phyloP scores from a whole-genome alignment of 2,113 vertebrate species.

The Nerophis lumbriciformis region DNA sequence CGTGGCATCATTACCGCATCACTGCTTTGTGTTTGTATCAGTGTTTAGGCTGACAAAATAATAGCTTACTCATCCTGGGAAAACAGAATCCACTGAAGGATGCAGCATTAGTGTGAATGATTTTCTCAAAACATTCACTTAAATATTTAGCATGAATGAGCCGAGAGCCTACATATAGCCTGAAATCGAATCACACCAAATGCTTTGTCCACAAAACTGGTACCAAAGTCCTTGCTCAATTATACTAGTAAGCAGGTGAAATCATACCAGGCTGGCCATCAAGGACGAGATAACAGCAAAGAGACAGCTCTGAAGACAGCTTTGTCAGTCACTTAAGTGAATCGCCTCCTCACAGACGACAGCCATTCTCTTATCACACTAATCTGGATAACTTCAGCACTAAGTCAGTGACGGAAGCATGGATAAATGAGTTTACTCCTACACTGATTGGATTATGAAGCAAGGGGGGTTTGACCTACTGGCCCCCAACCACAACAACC shows the following conservation, averaged over 20 bases:
- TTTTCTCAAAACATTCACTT: no score
- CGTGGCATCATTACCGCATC: no score
- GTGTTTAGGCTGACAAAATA: no score
- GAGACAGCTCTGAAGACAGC: slow-evolving; percentile 15
- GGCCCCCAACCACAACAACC: slow-evolving; percentile 17
- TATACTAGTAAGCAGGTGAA: slow-evolving; percentile 10
- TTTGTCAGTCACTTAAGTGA: slow-evolving; percentile 51
- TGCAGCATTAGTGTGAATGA: not conserved
- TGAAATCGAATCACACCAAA: slow-evolving; percentile 4
- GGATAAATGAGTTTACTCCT: slow-evolving; percentile 65
- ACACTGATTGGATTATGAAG: slow-evolving; percentile 66
- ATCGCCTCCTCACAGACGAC: slow-evolving; percentile 42
- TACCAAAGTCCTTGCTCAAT: not conserved
- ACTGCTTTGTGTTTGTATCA: no score
- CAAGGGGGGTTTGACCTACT: slow-evolving; percentile 27
- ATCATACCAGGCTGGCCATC: slow-evolving; percentile 3
- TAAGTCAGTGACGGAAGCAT: slow-evolving; percentile 36
- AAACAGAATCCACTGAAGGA: no score
- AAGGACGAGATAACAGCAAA: slow-evolving; percentile 16
- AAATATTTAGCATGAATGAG: no score
- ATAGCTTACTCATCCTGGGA: no score
- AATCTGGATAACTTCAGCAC: slow-evolving; percentile 60
- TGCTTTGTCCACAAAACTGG: not conserved
- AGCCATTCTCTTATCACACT: slow-evolving; percentile 51
- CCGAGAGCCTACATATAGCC: not conserved